These are phyloP conservation scores for Oncorhynchus nerka DNA, from an alignment of 2,113 vertebrate species.

Conservation along the genomic window DNA sequence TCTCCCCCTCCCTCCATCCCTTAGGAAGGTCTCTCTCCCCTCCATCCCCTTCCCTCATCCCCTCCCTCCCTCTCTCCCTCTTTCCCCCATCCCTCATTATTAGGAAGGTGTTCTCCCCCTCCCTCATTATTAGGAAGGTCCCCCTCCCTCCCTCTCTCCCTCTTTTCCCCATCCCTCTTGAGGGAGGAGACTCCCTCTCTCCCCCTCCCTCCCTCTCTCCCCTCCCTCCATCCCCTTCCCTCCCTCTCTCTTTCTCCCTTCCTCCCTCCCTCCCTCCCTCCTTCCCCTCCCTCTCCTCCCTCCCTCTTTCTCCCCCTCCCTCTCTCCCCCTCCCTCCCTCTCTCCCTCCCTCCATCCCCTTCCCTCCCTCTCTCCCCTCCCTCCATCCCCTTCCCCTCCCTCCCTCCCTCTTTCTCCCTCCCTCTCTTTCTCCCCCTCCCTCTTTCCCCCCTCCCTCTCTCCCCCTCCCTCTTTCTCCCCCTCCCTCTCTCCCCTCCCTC, in stretches of 20 bases:
- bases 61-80: background rate
- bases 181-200: too few species aligned
- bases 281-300: background rate
- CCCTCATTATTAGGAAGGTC: too few species aligned
- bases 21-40: conserved; percentile 20
- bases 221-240: background rate
- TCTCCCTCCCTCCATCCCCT: background rate
- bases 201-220: too few species aligned
- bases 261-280: background rate
- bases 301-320: background rate
- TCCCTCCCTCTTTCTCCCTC: background rate
- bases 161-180: too few species aligned
- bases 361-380: background rate
- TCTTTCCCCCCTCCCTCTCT: background rate
- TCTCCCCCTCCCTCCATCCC: conserved; percentile 23
- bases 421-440: background rate
- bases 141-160: background rate
- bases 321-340: background rate
- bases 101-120: too few species aligned
- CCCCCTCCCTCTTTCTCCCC: conserved; percentile 1
- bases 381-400: too few species aligned
- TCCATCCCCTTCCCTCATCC: too few species aligned
- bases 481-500: background rate
- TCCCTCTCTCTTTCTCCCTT: too few species aligned
- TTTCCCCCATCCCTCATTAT: too few species aligned